phyloP scores from a whole-genome alignment of 1,140 invertebrate genomes.

The Tenebrio molitor region DNA sequence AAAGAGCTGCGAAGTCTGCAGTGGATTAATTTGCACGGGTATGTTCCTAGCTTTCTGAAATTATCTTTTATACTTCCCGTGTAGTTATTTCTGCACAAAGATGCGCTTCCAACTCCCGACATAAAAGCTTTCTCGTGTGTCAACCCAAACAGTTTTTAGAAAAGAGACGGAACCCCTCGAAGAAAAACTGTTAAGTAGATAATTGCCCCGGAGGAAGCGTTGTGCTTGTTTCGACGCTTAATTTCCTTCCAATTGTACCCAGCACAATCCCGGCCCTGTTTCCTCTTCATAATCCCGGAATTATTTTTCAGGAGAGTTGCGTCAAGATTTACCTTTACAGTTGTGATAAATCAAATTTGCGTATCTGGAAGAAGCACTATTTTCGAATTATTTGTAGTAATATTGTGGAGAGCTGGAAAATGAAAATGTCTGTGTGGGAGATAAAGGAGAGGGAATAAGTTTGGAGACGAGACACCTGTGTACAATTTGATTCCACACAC shows the following conservation, averaged over 20 bases:
- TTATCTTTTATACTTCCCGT: slow-evolving; percentile 36
- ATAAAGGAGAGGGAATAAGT: background rate
- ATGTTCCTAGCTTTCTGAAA: slow-evolving; percentile 54
- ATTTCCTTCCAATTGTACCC: too few species aligned
- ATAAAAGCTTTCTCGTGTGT: slow-evolving; percentile 13
- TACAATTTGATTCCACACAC: slow-evolving; percentile 10
- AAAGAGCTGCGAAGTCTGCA: slow-evolving; percentile 76
- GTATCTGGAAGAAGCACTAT: too few species aligned
- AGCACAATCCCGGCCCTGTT: too few species aligned
- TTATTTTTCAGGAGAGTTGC: too few species aligned
- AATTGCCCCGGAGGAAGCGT: too few species aligned
- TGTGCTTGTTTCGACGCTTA: too few species aligned
- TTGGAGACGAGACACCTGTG: background rate
- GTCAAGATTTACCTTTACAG: too few species aligned
- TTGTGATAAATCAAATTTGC: too few species aligned
- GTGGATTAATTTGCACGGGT: slow-evolving; percentile 84
- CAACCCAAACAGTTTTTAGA: slow-evolving; percentile 6
- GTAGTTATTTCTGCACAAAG: slow-evolving; percentile 3
- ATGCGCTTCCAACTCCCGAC: slow-evolving; percentile 1
- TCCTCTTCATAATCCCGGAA: too few species aligned
- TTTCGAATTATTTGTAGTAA: background rate
- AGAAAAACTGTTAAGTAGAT: background rate
- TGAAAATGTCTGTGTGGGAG: too few species aligned
- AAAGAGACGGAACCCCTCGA: too few species aligned
- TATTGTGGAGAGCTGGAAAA: background rate